phyloP scores from a whole-genome alignment of 2,113 vertebrate genomes.

The Halcyon senegalensis region DNA sequence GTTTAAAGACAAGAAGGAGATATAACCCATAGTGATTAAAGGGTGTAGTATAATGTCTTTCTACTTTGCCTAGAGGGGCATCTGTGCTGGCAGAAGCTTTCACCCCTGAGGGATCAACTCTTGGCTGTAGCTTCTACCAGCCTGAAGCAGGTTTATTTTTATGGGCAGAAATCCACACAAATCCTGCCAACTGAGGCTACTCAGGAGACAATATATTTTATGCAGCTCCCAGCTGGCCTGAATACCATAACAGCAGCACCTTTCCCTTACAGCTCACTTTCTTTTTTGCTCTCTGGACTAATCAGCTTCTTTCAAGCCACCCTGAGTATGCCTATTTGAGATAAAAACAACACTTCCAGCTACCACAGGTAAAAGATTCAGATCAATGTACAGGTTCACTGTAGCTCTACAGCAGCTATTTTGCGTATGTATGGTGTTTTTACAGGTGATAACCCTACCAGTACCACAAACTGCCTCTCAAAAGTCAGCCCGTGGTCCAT shows the following conservation, averaged over 20 bases:
- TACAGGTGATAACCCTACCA: neutral
- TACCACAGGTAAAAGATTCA: neutral
- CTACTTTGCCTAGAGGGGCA: neutral
- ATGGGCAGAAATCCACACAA: neutral
- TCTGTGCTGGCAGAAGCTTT: neutral
- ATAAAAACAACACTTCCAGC: neutral
- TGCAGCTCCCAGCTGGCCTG: neutral
- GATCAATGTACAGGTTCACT: neutral
- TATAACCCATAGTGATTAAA: neutral
- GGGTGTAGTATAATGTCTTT: neutral
- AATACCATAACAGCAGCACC: neutral
- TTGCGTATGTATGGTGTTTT: neutral
- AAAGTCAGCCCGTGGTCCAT: neutral
- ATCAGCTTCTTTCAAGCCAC: neutral
- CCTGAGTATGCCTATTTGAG: neutral
- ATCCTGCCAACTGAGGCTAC: neutral
- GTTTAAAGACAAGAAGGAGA: neutral
- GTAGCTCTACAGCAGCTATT: neutral
- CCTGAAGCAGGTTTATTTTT: neutral
- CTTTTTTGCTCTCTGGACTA: neutral
- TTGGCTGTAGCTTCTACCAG: neutral
- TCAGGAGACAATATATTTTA: neutral
- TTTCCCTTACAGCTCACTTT: neutral
- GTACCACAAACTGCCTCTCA: neutral
- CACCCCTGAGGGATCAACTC: neutral